Evolutionary conservation across 2,113 vertebrate species (phyloP).

Genomic region (Penelope pileata): DNA sequence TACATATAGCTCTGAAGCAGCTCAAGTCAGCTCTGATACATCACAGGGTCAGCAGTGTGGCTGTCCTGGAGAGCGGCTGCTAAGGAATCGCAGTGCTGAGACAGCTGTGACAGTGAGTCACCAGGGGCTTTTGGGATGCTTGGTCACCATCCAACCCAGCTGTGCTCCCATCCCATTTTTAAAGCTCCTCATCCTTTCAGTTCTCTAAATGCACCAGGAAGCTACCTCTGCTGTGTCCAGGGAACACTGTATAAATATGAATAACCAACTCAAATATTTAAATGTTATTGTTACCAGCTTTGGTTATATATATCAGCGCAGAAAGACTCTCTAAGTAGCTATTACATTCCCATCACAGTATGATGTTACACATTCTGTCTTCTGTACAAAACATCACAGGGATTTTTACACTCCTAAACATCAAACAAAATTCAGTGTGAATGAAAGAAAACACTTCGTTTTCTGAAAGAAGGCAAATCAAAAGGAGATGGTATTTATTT

Average conservation of each 20-base stretch:
- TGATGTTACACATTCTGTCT: neutral
- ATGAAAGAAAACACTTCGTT: neutral
- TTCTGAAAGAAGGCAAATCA: neutral
- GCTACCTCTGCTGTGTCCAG: neutral
- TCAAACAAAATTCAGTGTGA: neutral
- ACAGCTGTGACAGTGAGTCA: slow-evolving; percentile 6
- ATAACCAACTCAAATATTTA: neutral
- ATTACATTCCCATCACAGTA: neutral
- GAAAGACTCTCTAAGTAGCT: neutral
- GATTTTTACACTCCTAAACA: neutral
- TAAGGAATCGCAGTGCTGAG: accelerated
- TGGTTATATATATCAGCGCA: neutral
- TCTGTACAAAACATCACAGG: neutral
- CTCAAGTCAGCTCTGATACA: neutral
- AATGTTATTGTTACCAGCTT: neutral
- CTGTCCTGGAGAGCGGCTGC: neutral
- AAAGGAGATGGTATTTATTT: neutral
- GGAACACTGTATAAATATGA: neutral
- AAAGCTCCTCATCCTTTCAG: slow-evolving; percentile 6
- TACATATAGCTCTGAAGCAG: neutral
- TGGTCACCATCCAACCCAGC: slow-evolving; percentile 30
- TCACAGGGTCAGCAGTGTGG: neutral
- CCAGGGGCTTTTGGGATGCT: neutral
- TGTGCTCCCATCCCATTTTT: neutral
- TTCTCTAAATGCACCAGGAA: neutral